Evolutionary conservation across 2,797 vertebrate genomes (phyloP).

Genomic region (Agapornis canus): DNA sequence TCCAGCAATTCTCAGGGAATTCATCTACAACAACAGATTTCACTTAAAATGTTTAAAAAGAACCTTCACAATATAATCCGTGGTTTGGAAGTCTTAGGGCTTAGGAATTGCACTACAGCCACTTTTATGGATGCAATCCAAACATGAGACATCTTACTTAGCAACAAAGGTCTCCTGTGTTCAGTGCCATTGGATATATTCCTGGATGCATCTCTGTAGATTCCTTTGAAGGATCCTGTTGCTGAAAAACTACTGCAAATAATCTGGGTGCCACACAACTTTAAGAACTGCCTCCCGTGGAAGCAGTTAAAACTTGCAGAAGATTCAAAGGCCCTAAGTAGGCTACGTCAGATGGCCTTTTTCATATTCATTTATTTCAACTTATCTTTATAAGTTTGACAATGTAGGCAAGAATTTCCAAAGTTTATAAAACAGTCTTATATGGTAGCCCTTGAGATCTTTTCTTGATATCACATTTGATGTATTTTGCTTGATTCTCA

Average conservation of each 20-base stretch:
- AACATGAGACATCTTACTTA: not conserved
- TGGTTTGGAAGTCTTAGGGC: not conserved
- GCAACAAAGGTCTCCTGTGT: not conserved
- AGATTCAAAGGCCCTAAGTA: not conserved
- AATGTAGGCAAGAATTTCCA: not conserved
- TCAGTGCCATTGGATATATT: not conserved
- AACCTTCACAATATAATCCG: not conserved
- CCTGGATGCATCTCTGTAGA: not conserved
- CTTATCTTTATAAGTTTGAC: not conserved
- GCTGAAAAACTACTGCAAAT: not conserved
- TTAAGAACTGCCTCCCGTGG: not conserved
- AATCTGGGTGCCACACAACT: not conserved
- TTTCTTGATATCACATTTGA: not conserved
- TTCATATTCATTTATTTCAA: not conserved
- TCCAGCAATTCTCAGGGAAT: not conserved
- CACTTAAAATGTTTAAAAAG: not conserved
- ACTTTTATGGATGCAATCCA: not conserved
- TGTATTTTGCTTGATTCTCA: not conserved
- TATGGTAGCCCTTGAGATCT: not conserved
- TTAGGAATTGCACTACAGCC: not conserved
- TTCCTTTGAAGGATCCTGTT: not conserved
- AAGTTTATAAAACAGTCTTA: not conserved
- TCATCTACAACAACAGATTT: not conserved
- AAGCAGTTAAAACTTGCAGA: not conserved
- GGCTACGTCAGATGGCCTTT: not conserved